Base-by-base conservation (phyloP, 1,140 invertebrate genomes). In the Idris sp. region DNA sequence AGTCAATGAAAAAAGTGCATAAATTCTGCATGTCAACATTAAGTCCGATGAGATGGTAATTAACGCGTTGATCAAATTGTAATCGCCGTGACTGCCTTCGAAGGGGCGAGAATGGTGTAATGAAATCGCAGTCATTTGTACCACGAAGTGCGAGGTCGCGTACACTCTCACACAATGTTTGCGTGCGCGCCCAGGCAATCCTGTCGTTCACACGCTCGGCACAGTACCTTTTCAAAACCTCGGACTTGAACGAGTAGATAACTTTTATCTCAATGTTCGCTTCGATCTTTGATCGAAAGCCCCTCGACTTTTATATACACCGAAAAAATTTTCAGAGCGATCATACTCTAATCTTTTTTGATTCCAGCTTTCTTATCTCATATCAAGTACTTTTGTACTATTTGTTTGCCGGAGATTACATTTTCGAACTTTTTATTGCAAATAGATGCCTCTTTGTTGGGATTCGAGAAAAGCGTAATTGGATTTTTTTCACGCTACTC, bases 251-350 rank as follows among this genome's bases (percentile, higher is more conserved):
- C 76, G 64, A 81, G 78, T 79, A 81, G 81, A 84, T 84, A 85
- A 85, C 81, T 84, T 85, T 84, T 82, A 82, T 83, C 78, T 76
- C 74, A 62, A 67, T 36, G 48, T 48, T 51, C 41, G 74, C 38
- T 68, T 76, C 80, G 79, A 85, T 82, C 81, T 76, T 72, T 80
- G 83, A 86, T 86, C 84, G n/a, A 79, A 84, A 85, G 82, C 79
- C 79, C 43, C 59, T 65, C 75, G 64, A 61, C 62, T 73, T 73
- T 72, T 69, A 43, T 41, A 61, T 46, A n/a, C n/a, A n/a, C n/a
- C n/a, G n/a, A 41, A 38, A 58, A 68, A 71, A 54, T 69, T 40
- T 64, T 65, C 41, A 31, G 49, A 76, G 51, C 72, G 68, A 76
- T 72, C 74, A 67, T 77, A 53, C 67, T 64, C 54, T 59, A 74